These are phyloP conservation scores for Drosophila ustulata DNA, from an alignment of 2,888 invertebrate genomes.

Conservation along the genomic window DNA sequence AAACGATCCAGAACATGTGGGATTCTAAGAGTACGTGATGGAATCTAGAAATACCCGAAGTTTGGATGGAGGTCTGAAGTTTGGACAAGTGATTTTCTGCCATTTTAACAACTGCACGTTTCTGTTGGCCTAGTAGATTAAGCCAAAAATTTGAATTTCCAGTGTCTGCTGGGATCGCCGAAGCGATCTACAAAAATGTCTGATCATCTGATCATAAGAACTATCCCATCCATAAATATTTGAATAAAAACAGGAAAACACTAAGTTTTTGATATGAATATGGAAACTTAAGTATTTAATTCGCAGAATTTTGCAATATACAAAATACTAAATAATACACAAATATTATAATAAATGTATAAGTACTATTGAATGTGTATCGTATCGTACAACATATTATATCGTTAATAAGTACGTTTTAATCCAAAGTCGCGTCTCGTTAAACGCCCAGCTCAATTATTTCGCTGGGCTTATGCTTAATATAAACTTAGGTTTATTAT, in stretches of 20 bases:
- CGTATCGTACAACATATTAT: constrained; percentile 3
- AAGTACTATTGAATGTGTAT: constrained; percentile 25
- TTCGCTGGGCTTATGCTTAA: constrained; percentile 11
- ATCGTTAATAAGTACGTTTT: constrained; percentile 21
- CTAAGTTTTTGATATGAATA: constrained; percentile 15
- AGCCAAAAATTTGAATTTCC: no score
- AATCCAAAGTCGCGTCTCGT: constrained; percentile 27
- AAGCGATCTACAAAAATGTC: no score
- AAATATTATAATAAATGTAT: constrained; percentile 38
- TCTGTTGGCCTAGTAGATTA: no score
- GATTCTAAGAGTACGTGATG: no score
- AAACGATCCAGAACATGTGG: no score
- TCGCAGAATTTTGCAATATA: constrained; percentile 60
- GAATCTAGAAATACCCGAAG: no score
- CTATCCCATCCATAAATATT: no score
- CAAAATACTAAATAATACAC: constrained; percentile 47
- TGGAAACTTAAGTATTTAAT: constrained; percentile 61
- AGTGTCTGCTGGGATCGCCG: no score
- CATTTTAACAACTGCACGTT: no score
- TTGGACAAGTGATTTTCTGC: no score
- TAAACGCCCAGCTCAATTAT: constrained; percentile 20
- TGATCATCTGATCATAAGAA: no score
- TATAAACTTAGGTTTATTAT: constrained; percentile 31
- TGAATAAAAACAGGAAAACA: not conserved
- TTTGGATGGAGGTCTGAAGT: no score